Conservation (phyloP, 2,113 vertebrate species). For the Excalfactoria chinensis region DNA sequence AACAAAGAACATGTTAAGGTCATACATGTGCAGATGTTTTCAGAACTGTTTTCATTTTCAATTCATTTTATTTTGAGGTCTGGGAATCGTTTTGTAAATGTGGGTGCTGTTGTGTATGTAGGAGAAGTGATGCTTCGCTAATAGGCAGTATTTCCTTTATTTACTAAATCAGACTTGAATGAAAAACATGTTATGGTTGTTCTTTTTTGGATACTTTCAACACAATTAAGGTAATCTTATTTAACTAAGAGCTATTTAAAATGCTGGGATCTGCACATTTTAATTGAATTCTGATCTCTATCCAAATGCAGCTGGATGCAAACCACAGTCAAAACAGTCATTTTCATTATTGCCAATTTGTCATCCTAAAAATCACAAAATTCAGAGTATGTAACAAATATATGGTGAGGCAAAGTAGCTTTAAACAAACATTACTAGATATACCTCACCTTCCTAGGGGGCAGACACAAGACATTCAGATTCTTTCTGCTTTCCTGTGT, state of each 20-base stretch:
- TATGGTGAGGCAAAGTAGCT: background rate
- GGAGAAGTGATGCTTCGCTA: background rate
- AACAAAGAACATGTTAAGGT: background rate
- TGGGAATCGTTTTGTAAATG: background rate
- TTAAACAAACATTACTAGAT: background rate
- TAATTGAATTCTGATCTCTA: constrained; percentile 15
- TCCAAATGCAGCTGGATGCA: background rate
- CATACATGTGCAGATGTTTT: background rate
- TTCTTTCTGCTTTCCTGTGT: background rate
- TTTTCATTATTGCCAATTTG: background rate
- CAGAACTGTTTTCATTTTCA: background rate
- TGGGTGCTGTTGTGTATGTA: background rate
- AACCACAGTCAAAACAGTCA: background rate
- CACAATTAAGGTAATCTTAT: background rate
- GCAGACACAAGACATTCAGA: background rate
- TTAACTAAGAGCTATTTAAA: constrained; percentile 15
- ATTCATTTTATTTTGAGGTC: background rate
- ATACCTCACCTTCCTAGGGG: background rate
- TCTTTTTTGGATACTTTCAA: constrained; percentile 9
- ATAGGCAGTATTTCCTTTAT: background rate
- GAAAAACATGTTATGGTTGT: background rate
- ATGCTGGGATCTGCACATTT: background rate
- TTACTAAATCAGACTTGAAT: background rate
- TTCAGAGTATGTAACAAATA: background rate
- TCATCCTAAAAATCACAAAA: background rate